Base-by-base conservation (phyloP, 2,113 vertebrate genomes). In the Ivindomyrus marchei region DNA sequence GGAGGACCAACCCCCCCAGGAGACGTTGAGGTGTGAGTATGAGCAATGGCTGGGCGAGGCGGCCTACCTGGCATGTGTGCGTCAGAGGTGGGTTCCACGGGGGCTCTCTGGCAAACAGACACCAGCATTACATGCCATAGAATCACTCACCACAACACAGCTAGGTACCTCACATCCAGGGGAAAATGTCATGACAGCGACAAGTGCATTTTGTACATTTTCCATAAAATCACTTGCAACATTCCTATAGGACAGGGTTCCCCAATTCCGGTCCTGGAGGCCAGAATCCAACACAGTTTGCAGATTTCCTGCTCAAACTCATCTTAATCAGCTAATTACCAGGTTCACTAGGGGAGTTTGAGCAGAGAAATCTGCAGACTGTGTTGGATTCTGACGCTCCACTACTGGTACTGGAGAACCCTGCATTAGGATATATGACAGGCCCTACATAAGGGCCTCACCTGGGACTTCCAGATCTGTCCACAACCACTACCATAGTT, bases 31-130 rank as follows among this genome's bases (percentile, higher is more conserved):
- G 66, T 74, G 27, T 74, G 27, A 74, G 11, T 74, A 5, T 13
- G 66, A 74, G 10, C 66, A 1, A 6, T 7, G 4, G 36, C 5
- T 3, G 7, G n/a, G 9, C 10, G 46, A 85, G n/a, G 31, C 56
- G 4, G 3, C 27, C 19, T 92, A 96, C 96, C 96, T 93, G 96
- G 95, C 88, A 95, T 74, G 0, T 94, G 96, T 4, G 94, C 95
- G 91, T 98, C 97, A 66, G 96, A 95, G 39, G 97, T 97, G 88
- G 74, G 36, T 5, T 80, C 74, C 11, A 19, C 97, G 0, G 89
- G 92, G 93, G 94, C 96, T n/a, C 93, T 96, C 97, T 98, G 91
- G 21, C 17, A 88, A 58, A 88, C n/a, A 62, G 66, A 85, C 13
- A 85, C 21, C 17, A 19, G 21, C 84, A 86, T 50, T n/a, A 80